phyloP scores from a whole-genome alignment of 2,797 vertebrate genomes.

The Platalea minor region DNA sequence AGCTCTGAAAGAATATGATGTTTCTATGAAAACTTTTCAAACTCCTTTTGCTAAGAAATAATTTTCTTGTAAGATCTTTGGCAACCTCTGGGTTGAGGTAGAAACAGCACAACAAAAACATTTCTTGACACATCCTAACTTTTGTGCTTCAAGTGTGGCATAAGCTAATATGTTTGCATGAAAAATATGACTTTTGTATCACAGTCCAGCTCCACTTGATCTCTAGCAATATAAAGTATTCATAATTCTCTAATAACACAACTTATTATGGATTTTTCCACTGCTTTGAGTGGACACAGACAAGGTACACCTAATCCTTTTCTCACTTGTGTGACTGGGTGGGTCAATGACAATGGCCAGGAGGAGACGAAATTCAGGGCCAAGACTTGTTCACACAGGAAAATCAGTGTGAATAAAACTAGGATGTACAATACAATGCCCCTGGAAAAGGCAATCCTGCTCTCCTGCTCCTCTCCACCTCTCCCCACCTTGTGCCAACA shows the following conservation, averaged over 20 bases:
- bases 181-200: background rate
- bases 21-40: background rate
- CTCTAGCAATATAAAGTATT: background rate
- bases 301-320: background rate
- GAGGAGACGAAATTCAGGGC: background rate
- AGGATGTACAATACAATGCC: background rate
- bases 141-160: background rate
- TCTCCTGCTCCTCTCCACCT: background rate
- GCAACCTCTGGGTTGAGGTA: background rate
- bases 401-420: background rate
- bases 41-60: background rate
- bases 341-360: background rate
- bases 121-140: background rate
- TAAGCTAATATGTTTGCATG: background rate
- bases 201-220: background rate
- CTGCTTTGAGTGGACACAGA: background rate
- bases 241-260: background rate
- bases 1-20: background rate
- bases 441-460: background rate
- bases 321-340: background rate
- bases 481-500: background rate
- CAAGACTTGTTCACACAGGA: conserved; percentile 1
- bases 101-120: background rate
- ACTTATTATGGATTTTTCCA: background rate
- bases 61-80: background rate